Evolutionary conservation across 2,113 vertebrate genomes (phyloP).

Genomic region (Agapornis roseicollis): DNA sequence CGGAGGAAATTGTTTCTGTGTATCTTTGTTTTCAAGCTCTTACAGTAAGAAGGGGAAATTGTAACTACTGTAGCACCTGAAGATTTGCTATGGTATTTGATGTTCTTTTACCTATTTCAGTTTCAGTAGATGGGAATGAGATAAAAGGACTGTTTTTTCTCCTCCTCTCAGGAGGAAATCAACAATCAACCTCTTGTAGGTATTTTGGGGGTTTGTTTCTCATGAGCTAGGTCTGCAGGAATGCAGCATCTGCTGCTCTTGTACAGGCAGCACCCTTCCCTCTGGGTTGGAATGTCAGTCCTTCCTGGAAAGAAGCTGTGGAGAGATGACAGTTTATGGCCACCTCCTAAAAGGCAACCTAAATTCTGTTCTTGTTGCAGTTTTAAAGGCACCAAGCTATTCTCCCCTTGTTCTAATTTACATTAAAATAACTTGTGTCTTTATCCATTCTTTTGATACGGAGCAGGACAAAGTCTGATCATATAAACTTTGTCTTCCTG

Average conservation of each 20-base stretch:
- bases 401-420: neutral
- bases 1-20: neutral
- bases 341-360: neutral
- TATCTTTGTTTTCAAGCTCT: neutral
- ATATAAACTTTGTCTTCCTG: neutral
- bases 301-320: neutral
- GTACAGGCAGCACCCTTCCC: constrained; percentile 24
- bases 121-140: neutral
- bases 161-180: neutral
- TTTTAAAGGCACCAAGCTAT: neutral
- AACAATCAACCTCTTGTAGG: neutral
- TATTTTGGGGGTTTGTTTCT: neutral
- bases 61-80: neutral
- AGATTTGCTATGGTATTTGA: neutral
- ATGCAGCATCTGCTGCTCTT: constrained; percentile 14
- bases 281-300: neutral
- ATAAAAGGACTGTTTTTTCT: neutral
- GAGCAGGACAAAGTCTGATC: neutral
- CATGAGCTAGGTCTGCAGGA: constrained; percentile 10
- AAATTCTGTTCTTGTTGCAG: neutral
- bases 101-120: neutral
- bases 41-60: neutral
- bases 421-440: neutral
- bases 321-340: neutral
- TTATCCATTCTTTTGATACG: neutral